Base-by-base conservation (phyloP, 2,888 invertebrate genomes). In the Odontocolon sp. region DNA sequence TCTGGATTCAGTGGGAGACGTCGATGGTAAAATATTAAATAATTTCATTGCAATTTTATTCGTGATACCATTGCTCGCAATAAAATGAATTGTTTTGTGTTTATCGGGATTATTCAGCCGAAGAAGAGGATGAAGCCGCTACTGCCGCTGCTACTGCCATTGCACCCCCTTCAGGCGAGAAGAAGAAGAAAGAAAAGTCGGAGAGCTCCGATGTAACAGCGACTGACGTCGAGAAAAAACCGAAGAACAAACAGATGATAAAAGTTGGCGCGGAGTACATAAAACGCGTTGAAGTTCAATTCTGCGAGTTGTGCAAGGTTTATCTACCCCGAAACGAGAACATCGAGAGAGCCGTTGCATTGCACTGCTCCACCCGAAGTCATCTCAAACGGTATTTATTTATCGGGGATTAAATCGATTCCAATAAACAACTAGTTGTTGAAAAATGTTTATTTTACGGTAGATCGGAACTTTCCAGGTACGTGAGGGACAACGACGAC, bases 1-100 rank as follows among this genome's bases (percentile, higher is more conserved):
- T 0, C 93, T 97, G n/a, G 96, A 97, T 90, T 96, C 96, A 2
- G 95, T 96, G 28, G 96, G 96, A 4, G 96, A 96, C 90, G 95
- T 95, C 21, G 96, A 96, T 90, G 95, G 94, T 94, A 91, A 54
- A n/a, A n/a, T n/a, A n/a, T n/a, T n/a, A n/a, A n/a, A n/a, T n/a
- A 56, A 18, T 56, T 64, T 42, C 6, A 36, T 26, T 52, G 5
- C 11, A 14, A 14, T 40, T n/a, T n/a, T 11, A 40, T 14, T 2
- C 5, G 0, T 40, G 40, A n/a, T 40, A n/a, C n/a, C n/a, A n/a
- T n/a, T n/a, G n/a, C n/a, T n/a, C n/a, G n/a, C n/a, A n/a, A 8
- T 59, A 9, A 4, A 9, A 6, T 42, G 6, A 16, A 28, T 42
- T 0, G 9, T 40, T 54, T 8, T 11, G 31, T 9, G 14, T 8